Conservation (phyloP, 1,140 invertebrate genomes). For the Apis dorsata region DNA sequence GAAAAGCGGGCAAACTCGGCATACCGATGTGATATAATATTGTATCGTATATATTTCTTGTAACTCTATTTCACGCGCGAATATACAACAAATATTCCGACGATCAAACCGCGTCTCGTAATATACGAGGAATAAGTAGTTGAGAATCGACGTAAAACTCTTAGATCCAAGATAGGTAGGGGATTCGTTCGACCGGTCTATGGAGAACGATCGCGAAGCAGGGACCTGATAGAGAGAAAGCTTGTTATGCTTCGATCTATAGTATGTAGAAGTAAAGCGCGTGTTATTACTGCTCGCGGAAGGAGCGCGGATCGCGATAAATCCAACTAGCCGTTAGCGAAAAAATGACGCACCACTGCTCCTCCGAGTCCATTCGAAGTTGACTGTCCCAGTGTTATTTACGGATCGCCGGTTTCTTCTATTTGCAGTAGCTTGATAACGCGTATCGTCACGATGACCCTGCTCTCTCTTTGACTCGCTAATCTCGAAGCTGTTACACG, state of each 20-base stretch:
- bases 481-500: constrained; percentile 41
- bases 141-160: background rate
- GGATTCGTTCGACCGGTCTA: background rate
- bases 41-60: background rate
- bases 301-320: constrained; percentile 14
- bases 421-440: constrained; percentile 60
- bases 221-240: constrained; percentile 32
- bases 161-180: constrained; percentile 27
- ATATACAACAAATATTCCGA: background rate
- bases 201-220: constrained; percentile 18
- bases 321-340: constrained; percentile 1
- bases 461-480: constrained; percentile 31
- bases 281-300: background rate
- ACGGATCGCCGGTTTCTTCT: constrained; percentile 50
- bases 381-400: constrained; percentile 65
- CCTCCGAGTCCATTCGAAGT: constrained; percentile 19
- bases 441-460: constrained; percentile 58
- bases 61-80: no score
- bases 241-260: constrained; percentile 18
- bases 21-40: background rate
- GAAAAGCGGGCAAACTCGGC: background rate
- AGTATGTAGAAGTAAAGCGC: background rate
- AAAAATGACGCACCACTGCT: constrained; percentile 27
- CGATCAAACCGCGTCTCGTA: background rate
- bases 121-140: background rate